Conservation (phyloP, 2,888 invertebrate genomes). For the Stenoptilia bipunctidactyla region DNA sequence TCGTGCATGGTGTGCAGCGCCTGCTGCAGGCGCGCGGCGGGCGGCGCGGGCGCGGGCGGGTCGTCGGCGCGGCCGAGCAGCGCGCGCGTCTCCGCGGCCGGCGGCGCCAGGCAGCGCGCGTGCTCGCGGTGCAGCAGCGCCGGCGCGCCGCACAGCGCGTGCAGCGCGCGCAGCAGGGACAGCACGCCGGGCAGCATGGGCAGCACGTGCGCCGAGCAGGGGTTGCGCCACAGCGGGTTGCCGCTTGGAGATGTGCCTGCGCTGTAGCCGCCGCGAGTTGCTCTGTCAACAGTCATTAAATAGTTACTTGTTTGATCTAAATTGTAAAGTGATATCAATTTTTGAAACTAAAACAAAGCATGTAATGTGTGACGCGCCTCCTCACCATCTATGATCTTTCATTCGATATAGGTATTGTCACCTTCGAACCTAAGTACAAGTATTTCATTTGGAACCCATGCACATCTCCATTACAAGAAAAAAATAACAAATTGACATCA, state of each 20-base stretch:
- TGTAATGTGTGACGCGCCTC: too few species aligned
- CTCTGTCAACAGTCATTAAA: too few species aligned
- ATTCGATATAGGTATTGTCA: too few species aligned
- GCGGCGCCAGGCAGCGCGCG: conserved; percentile 72
- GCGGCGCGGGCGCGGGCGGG: conserved; percentile 70
- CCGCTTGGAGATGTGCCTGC: conserved; percentile 81
- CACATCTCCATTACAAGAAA: too few species aligned
- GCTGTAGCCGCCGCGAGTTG: conserved; percentile 87
- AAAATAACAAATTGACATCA: too few species aligned
- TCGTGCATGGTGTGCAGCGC: conserved; percentile 86
- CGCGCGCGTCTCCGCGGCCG: conserved; percentile 82
- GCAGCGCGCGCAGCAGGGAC: conserved; percentile 82
- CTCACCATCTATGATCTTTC: too few species aligned
- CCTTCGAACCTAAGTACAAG: too few species aligned
- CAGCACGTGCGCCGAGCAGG: conserved; percentile 85
- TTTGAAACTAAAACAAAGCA: too few species aligned
- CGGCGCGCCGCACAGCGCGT: conserved; percentile 84
- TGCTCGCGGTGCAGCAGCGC: conserved; percentile 26
- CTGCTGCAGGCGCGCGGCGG: conserved; percentile 86
- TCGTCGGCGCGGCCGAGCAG: conserved; percentile 74
- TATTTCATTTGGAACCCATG: too few species aligned
- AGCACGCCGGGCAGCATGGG: conserved; percentile 85
- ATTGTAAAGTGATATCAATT: too few species aligned
- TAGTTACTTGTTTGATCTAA: too few species aligned
- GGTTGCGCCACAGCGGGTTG: conserved; percentile 87